Evolutionary conservation across 1,140 invertebrate species (phyloP).

Genomic region (Brachionus angularis): DNA sequence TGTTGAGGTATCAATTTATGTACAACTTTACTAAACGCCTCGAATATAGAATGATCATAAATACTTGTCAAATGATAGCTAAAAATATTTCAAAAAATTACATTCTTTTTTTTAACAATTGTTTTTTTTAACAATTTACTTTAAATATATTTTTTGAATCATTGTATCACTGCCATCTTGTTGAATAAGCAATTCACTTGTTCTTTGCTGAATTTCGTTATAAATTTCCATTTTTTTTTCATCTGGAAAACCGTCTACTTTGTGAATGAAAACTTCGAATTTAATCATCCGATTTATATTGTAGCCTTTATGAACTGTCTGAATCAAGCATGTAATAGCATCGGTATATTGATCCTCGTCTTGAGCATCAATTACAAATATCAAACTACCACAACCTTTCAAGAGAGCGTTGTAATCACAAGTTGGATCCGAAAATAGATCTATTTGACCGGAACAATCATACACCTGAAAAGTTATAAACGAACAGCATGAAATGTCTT

Average conservation of each 20-base stretch:
- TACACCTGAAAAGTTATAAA: conserved; percentile 99
- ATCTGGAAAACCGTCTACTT: conserved; percentile 95
- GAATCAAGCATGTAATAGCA: conserved; percentile 82
- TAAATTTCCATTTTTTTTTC: conserved; percentile 98
- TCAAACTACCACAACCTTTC: conserved; percentile 83
- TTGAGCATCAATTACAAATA: conserved; percentile 98
- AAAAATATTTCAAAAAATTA: background rate
- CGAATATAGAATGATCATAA: conserved; percentile 99
- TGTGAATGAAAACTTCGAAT: conserved; percentile 97
- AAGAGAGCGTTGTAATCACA: conserved; percentile 94
- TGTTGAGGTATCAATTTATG: conserved; percentile 97
- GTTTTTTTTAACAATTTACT: conserved; percentile 47
- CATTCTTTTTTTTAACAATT: background rate
- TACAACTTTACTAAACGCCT: conserved; percentile 99
- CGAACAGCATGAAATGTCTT: conserved; percentile 82
- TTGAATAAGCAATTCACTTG: conserved; percentile 79
- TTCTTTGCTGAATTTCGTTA: conserved; percentile 91
- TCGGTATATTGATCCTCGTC: conserved; percentile 92
- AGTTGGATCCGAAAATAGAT: conserved; percentile 83
- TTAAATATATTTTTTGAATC: conserved; percentile 55
- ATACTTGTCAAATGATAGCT: conserved; percentile 84
- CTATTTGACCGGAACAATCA: conserved; percentile 98
- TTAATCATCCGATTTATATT: conserved; percentile 92
- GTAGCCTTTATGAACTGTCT: conserved; percentile 87
- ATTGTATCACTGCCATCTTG: conserved; percentile 70